Conservation (phyloP, 35 echinoderm and acorn worm genomes). For the Heliocidaris tuberculata region DNA sequence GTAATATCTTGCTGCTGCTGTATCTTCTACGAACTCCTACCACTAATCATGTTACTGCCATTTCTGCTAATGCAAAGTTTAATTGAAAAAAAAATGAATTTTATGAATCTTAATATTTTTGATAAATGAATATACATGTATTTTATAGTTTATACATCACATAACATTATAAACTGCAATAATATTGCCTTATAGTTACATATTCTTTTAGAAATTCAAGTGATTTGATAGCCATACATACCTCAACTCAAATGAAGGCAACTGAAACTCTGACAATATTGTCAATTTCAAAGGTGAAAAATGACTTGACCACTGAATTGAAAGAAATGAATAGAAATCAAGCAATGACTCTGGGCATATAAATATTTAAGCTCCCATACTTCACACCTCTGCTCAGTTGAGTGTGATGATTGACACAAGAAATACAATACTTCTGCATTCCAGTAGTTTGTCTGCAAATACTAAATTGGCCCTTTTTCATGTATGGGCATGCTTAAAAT, state of each 20-base stretch:
- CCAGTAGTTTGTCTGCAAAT: background rate
- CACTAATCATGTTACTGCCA: too few species aligned
- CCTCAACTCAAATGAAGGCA: background rate
- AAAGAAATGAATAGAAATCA: background rate
- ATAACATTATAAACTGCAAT: too few species aligned
- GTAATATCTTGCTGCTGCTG: too few species aligned
- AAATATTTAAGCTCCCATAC: conserved; percentile 6
- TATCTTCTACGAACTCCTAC: too few species aligned
- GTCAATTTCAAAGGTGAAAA: background rate
- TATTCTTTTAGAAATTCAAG: too few species aligned
- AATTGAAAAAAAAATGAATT: too few species aligned
- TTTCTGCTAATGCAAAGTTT: too few species aligned
- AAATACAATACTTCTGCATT: background rate
- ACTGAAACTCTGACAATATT: background rate
- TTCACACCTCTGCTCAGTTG: background rate
- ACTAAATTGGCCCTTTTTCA: background rate
- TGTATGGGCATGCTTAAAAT: background rate
- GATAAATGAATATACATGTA: too few species aligned
- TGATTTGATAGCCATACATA: too few species aligned
- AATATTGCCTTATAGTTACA: too few species aligned
- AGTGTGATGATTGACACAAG: background rate
- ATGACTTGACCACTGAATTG: background rate
- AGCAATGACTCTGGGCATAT: conserved; percentile 8
- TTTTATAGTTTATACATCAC: too few species aligned
- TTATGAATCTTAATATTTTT: too few species aligned